These are phyloP conservation scores for Pemphigus obesinymphae DNA, from an alignment of 1,140 invertebrate species.

Conservation along the genomic window DNA sequence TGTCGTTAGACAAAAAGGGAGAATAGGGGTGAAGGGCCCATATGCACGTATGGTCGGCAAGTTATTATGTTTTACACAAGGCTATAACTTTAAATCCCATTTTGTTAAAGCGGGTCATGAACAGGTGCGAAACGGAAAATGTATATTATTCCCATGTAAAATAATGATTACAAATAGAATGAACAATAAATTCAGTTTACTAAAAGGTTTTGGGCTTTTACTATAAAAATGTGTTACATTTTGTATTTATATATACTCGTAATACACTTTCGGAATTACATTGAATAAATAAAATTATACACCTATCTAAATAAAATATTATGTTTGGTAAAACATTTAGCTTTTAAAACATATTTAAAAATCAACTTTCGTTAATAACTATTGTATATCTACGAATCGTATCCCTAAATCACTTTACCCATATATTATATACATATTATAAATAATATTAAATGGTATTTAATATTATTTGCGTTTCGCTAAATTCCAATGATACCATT, in stretches of 20 bases:
- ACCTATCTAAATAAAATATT: no score
- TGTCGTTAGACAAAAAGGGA: slow-evolving; percentile 20
- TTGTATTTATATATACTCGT: background rate
- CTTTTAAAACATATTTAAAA: no score
- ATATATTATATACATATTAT: no score
- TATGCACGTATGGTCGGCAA: slow-evolving; percentile 31
- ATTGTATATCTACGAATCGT: no score
- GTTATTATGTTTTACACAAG: slow-evolving; percentile 32
- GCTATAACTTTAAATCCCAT: slow-evolving; percentile 34
- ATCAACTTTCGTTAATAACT: no score
- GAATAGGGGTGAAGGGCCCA: background rate
- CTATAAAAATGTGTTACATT: background rate
- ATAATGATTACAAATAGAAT: slow-evolving; percentile 15
- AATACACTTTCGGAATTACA: background rate
- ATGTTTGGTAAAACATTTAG: no score
- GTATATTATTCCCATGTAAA: slow-evolving; percentile 16
- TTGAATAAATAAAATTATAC: background rate
- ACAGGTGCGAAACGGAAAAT: slow-evolving; percentile 30
- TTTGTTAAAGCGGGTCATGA: slow-evolving; percentile 24
- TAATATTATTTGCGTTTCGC: no score
- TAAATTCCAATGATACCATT: no score
- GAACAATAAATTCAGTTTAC: background rate
- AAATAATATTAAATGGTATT: no score
- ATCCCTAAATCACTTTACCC: no score
- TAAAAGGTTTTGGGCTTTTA: background rate